Conservation (phyloP, 2,888 invertebrate genomes). For the Calameuta pallipes region DNA sequence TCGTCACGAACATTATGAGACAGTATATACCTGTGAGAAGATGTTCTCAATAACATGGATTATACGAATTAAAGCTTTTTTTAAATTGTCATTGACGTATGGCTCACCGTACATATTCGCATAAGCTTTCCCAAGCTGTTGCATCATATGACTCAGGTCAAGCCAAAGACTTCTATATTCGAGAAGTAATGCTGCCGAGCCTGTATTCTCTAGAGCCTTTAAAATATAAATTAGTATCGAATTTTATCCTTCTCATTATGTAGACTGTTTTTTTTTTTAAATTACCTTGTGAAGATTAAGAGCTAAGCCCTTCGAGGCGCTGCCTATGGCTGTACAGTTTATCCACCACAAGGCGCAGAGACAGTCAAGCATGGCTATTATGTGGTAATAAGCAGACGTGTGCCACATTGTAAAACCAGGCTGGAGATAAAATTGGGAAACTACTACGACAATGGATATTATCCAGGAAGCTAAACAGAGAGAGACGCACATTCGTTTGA, state of each 20-base stretch:
- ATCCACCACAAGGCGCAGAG: conserved; percentile 78
- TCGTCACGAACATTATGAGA: conserved; percentile 78
- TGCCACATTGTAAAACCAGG: conserved; percentile 80
- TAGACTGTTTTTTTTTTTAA: background rate
- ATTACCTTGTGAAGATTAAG: conserved; percentile 69
- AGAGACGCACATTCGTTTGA: conserved; percentile 74
- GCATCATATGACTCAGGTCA: conserved; percentile 82
- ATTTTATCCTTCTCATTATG: background rate
- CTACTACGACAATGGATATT: conserved; percentile 73
- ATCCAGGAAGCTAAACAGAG: conserved; percentile 77
- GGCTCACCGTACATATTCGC: conserved; percentile 76
- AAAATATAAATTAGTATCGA: background rate
- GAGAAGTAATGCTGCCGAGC: conserved; percentile 74
- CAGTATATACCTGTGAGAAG: conserved; percentile 71
- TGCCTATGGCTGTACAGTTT: conserved; percentile 75
- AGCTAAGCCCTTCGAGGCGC: conserved; percentile 75
- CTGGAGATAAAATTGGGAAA: conserved; percentile 78
- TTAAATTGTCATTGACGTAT: background rate
- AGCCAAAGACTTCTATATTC: conserved; percentile 79
- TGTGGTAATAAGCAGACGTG: conserved; percentile 79
- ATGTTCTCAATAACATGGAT: background rate
- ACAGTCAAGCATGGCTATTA: conserved; percentile 80
- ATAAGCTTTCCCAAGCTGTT: conserved; percentile 78
- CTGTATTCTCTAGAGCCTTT: conserved; percentile 71
- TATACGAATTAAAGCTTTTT: background rate